Evolutionary conservation across 1,140 invertebrate species (phyloP), one percentile per base, ranked within the genome.

Genomic region (Cecropterus lyciades): DNA sequence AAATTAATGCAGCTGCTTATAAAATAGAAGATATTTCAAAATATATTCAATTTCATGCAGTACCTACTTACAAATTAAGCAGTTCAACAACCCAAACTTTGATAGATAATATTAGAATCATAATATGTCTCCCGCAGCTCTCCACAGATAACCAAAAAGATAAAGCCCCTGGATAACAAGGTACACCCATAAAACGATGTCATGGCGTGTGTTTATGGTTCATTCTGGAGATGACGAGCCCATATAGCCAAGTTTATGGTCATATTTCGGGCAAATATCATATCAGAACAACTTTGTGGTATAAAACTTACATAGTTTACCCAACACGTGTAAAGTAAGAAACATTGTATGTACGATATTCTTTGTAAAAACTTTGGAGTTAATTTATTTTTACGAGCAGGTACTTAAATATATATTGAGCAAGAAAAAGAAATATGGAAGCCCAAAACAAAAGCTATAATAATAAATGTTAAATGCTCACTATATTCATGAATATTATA

Each of bases 141-240:
- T 16, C 9, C 5, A 51, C 20, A 51, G 24, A 51, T 27, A 27
- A 13, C 27, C 51, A 37, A 53, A 37, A 53, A 37, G 27, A 53
- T 53, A 53, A 53, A 53, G 7, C 51, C 27, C 27, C 30, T 53
- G 30, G 51, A 53, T 53, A 53, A 53, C 27, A 53, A 53, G 51
- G 51, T 37, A 33, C 14, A 53, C 51, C 13, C 30, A 53, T 53
- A 53, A 53, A 53, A 53, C 51, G 51, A 53, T 53, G 51, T 37
- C 51, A 53, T 53, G 51, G 11, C 51, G 27, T 53, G 51, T 53
- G 51, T 53, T 53, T 53, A 53, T 53, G 27, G 51, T 53, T 53
- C 51, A 53, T 53, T 37, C 14, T 24, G 30, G 51, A 30, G 13
- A 33, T 37, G 30, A 13, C 30, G 51, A 15, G 30, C 13, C 51